These are phyloP conservation scores for Prenolepis imparis DNA, from an alignment of 2,888 invertebrate species.

Conservation along the genomic window DNA sequence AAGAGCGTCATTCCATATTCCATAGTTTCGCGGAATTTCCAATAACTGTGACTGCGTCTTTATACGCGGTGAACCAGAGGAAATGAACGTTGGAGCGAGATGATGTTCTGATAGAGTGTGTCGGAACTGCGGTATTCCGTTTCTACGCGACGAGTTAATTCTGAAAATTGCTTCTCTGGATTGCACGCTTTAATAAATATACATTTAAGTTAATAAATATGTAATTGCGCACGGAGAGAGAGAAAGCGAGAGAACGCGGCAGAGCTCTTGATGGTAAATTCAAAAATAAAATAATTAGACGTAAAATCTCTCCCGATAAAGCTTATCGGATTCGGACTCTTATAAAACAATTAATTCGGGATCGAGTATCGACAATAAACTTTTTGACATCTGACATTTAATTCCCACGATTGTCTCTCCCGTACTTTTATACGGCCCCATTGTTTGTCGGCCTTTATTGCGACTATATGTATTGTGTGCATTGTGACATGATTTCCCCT, in stretches of 20 bases:
- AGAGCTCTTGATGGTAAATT: neutral
- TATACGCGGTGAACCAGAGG: neutral
- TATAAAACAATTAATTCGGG: neutral
- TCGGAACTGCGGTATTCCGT: neutral
- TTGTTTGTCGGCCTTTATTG: slow-evolving; percentile 45
- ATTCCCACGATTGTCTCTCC: slow-evolving; percentile 36
- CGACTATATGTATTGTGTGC: slow-evolving; percentile 24
- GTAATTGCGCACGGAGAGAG: too few species aligned
- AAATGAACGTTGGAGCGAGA: slow-evolving; percentile 27
- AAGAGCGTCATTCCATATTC: slow-evolving; percentile 40
- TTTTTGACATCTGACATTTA: slow-evolving; percentile 40
- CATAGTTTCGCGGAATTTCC: slow-evolving; percentile 33
- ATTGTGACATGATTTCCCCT: slow-evolving; percentile 6
- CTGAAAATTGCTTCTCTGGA: neutral
- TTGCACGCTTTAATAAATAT: neutral
- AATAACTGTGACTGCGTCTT: slow-evolving; percentile 31
- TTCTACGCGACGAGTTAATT: slow-evolving; percentile 2
- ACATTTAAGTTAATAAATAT: neutral
- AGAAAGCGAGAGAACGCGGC: neutral
- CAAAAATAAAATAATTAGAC: neutral
- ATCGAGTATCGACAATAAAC: slow-evolving; percentile 22
- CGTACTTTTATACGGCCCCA: slow-evolving; percentile 2
- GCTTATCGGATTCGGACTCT: neutral
- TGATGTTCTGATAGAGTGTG: slow-evolving; percentile 20
- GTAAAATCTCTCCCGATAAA: neutral